Evolutionary conservation across 2,888 invertebrate species (phyloP), one percentile per base, ranked within the genome.

Genomic region (Ophonus ardosiacus): DNA sequence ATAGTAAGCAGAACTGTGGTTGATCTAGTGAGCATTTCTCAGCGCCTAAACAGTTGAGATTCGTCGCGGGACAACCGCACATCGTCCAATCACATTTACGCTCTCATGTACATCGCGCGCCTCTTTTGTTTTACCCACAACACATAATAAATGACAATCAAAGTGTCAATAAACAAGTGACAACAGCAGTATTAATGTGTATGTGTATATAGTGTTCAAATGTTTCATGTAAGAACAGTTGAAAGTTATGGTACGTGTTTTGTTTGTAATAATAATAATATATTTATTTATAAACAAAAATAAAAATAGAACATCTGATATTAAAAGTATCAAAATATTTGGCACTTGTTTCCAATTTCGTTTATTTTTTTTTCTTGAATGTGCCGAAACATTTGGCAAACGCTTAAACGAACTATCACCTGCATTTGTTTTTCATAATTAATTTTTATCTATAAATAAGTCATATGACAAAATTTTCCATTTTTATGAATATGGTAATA

Each of bases 111-210:
- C 5, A 13, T 7, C 31, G 21, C 24, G 65, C 65, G 65, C 65
- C 13, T 65, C 65, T 65, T 65, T 65, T 65, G 65, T 65, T 65
- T 65, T 65, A 7, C 15, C 10, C 15, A 10, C 4, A 61, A 17
- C 61, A n/a, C 61, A 61, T 6, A 61, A 18, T 17, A 18, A 61
- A 18, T 7, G 21, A 61, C 17, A 17, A 8, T 17, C 17, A 17
- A 61, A 61, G 61, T n/a, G 2, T 31, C 31, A 31, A 5, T 31
- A 31, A 31, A 31, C 31, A 31, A 31, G 31, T 31, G 31, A 31
- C 31, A 31, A 31, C 6, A 3, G 31, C 5, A 31, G 31, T 31
- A 31, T 31, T 63, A 13, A 31, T 63, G 21, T 63, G 17, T 24
- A 3, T 24, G 63, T 7, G 21, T 61, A 8, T 31, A 31, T 5